Conservation (phyloP, 1,140 invertebrate genomes). For the Oppia nitens region DNA sequence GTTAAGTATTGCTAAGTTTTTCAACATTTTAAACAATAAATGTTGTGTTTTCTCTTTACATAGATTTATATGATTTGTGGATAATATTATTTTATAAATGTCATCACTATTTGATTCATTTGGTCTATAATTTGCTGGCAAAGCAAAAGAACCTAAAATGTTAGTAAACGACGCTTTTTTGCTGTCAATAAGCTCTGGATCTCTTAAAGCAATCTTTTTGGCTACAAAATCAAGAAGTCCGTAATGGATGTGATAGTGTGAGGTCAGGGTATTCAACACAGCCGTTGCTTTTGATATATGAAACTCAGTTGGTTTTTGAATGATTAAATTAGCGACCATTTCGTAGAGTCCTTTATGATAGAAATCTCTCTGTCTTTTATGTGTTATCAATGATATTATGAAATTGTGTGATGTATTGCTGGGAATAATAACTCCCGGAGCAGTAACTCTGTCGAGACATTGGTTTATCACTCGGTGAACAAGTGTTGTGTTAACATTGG, state of each 20-base stretch:
- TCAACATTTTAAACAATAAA: not conserved
- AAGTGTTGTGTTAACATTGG: not conserved
- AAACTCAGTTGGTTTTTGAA: not conserved
- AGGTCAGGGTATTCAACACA: not conserved
- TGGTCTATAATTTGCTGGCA: not conserved
- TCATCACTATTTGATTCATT: not conserved
- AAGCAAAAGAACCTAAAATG: not conserved
- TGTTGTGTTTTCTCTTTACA: not conserved
- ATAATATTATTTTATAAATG: not conserved
- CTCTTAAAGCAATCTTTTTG: not conserved
- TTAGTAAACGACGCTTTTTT: not conserved
- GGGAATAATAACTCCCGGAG: not conserved
- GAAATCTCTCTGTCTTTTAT: not conserved
- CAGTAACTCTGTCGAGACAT: not conserved
- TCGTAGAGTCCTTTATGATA: not conserved
- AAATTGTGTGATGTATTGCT: not conserved
- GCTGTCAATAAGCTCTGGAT: not conserved
- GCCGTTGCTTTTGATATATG: not conserved
- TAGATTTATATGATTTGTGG: not conserved
- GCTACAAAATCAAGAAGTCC: not conserved
- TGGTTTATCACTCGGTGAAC: not conserved
- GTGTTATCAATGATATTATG: not conserved
- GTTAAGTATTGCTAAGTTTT: not conserved
- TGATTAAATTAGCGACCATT: not conserved
- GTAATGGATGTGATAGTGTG: not conserved